Conservation (phyloP, 2,797 vertebrate genomes). For the Megalops cyprinoides region DNA sequence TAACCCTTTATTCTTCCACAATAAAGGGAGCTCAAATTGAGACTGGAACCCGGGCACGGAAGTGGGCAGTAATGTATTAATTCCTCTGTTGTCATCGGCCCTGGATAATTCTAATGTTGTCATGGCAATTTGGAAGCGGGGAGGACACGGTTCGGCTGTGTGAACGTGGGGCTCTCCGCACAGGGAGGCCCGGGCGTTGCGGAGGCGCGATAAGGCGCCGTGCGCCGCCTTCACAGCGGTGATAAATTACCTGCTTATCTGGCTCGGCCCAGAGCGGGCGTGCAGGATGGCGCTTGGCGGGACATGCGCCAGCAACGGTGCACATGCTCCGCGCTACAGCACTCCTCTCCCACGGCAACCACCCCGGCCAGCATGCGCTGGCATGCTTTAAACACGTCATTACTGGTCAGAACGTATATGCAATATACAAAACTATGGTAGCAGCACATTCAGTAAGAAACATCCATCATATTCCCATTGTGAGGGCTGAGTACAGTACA, state of each 20-base stretch:
- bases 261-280: neutral
- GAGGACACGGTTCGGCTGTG: neutral
- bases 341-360: neutral
- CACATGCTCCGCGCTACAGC: neutral
- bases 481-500: too few relatives aligned
- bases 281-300: neutral
- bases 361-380: too few relatives aligned
- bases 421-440: too few relatives aligned
- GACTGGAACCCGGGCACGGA: neutral
- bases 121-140: slow-evolving; percentile 1
- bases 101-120: slow-evolving; percentile 18
- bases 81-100: neutral
- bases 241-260: slow-evolving; percentile 16
- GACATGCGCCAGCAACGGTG: neutral
- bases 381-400: too few relatives aligned
- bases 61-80: slow-evolving; percentile 9
- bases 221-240: neutral
- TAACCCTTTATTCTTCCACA: neutral
- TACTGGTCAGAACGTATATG: too few relatives aligned
- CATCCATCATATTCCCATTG: too few relatives aligned
- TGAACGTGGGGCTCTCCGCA: neutral
- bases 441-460: too few relatives aligned
- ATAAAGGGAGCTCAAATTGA: slow-evolving; percentile 10
- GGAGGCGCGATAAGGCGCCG: neutral
- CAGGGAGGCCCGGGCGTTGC: neutral